phyloP scores from a whole-genome alignment of 2,113 vertebrate species.

The Dendrocopos noguchii region DNA sequence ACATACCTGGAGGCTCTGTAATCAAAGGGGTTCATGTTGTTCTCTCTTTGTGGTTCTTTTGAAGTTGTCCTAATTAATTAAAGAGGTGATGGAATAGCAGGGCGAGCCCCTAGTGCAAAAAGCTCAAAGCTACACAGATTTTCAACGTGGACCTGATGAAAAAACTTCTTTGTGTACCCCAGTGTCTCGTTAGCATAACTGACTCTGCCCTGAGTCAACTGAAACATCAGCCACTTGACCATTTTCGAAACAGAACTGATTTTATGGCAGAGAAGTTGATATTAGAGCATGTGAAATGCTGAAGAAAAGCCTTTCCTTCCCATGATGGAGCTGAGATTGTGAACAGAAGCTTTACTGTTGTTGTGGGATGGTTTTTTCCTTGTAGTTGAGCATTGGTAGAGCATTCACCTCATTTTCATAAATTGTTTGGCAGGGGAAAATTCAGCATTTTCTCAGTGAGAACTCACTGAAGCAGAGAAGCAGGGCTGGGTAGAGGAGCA shows the following conservation, averaged over 20 bases:
- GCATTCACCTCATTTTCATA: not conserved
- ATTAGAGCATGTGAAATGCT: not conserved
- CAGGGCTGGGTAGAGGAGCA: not conserved
- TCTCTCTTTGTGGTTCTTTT: not conserved
- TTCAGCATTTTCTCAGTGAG: not conserved
- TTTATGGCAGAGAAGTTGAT: not conserved
- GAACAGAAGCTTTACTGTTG: not conserved
- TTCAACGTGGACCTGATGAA: not conserved
- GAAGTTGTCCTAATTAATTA: not conserved
- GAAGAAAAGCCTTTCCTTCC: not conserved
- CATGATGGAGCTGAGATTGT: accelerated
- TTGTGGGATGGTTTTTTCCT: not conserved
- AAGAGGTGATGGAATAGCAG: not conserved
- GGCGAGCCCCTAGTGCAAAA: not conserved
- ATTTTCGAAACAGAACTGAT: not conserved
- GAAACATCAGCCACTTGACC: not conserved
- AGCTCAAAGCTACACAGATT: not conserved
- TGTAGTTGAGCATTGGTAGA: not conserved
- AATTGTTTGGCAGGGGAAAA: not conserved
- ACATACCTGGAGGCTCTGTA: not conserved
- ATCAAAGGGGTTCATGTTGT: not conserved
- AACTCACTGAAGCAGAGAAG: not conserved
- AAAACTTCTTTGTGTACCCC: not conserved
- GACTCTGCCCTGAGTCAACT: not conserved
- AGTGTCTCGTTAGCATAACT: not conserved